Percentiles rank a stretch among this genome's conserved stretches.
phyloP scores from a whole-genome alignment of 2,797 vertebrate species.

The Huso huso region DNA sequence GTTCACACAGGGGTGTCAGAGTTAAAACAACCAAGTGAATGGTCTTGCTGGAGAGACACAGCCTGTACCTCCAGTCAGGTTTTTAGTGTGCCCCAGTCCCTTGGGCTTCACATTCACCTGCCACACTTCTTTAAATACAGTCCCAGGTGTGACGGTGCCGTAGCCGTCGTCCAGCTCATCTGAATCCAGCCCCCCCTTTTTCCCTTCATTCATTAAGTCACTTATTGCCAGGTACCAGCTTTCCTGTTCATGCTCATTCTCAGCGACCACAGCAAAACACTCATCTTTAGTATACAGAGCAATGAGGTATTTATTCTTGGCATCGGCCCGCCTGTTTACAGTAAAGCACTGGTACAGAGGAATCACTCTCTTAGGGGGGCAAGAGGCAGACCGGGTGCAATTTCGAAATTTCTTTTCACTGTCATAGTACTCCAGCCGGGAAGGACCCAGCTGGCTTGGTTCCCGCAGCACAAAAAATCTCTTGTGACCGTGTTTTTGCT shows the following conservation, averaged over 20 bases:
- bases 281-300: slow-evolving; percentile 95
- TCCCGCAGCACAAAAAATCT: slow-evolving; percentile 88
- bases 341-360: slow-evolving; percentile 93
- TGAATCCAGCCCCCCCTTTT: slow-evolving; percentile 74
- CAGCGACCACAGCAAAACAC: slow-evolving; percentile 90
- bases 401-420: slow-evolving; percentile 96
- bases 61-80: slow-evolving; percentile 86
- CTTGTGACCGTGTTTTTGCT: slow-evolving; percentile 92
- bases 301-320: slow-evolving; percentile 92
- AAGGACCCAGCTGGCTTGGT: slow-evolving; percentile 78
- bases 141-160: slow-evolving; percentile 62
- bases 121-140: slow-evolving; percentile 95
- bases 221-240: slow-evolving; percentile 91
- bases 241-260: slow-evolving; percentile 90
- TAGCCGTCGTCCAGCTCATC: slow-evolving; percentile 74
- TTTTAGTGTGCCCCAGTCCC: slow-evolving; percentile 89
- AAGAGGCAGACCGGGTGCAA: slow-evolving; percentile 66
- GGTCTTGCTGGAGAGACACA: slow-evolving; percentile 89
- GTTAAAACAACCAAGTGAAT: slow-evolving; percentile 86
- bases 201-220: slow-evolving; percentile 82
- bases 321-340: slow-evolving; percentile 88
- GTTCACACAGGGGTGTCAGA: slow-evolving; percentile 84
- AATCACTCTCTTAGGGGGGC: slow-evolving; percentile 84
- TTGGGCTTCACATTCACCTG: slow-evolving; percentile 94
- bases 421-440: slow-evolving; percentile 93